Evolutionary conservation across 2,113 vertebrate species (phyloP), one percentile per base, ranked within the genome.

Genomic region (Lepisosteus osseus): DNA sequence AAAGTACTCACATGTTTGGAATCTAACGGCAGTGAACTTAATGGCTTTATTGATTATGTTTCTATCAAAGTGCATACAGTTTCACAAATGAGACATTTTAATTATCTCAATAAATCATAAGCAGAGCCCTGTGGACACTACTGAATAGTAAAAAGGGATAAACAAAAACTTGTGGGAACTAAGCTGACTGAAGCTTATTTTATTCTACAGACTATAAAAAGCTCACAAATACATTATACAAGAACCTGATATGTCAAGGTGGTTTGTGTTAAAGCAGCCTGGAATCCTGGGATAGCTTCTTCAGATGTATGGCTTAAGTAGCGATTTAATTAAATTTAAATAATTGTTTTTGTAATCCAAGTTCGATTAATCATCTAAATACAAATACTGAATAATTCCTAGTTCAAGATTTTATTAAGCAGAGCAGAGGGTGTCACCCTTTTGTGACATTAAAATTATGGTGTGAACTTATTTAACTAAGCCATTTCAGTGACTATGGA

Each of bases 1-100:
- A 74, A 76, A 79, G 74, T 44, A 68, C 74, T 80, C 76, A 76
- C 54, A 76, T 75, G 72, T 78, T 79, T 74, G 72, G 67, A 76
- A 79, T 68, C 67, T 76, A 79, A 78, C 77, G 73, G 77, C 72
- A 66, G 67, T 9, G 66, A 65, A 79, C 77, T 80, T 86, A 86
- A 87, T 84, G 80, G 79, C 66, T 6, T 62, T 78, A 84, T 84
- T 80, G 78, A 86, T 86, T 78, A 73, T 68, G 71, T 82, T 80
- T 80, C 76, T 75, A 79, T 83, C 69, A 61, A 55, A 14, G 41
- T 74, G 79, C 75, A 75, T 69, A 75, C 73, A 73, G 75, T 69
- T 70, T 77, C 71, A 64, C 79, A 84, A 83, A 88, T 82, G 13
- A 80, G 80, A 82, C 72, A 73, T 78, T 82, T 79, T 83, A 75